Conservation (phyloP, 2,888 invertebrate species). For the Brenthis hecate region DNA sequence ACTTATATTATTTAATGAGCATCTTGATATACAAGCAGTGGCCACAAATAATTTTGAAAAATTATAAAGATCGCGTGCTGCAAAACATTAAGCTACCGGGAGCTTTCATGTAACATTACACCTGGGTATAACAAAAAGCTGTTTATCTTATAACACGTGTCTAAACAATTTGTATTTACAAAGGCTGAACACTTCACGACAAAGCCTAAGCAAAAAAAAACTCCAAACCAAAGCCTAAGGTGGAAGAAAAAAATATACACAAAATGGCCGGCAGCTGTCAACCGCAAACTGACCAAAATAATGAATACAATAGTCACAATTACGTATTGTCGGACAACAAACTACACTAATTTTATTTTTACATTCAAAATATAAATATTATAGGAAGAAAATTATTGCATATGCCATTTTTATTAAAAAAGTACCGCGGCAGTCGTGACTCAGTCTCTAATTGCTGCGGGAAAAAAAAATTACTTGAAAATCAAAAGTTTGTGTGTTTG, state of each 20-base stretch:
- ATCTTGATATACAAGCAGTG: neutral
- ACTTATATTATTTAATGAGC: neutral
- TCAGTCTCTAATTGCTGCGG: neutral
- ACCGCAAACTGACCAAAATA: constrained; percentile 61
- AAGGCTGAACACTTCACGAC: constrained; percentile 48
- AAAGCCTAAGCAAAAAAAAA: constrained; percentile 19
- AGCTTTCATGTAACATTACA: constrained; percentile 41
- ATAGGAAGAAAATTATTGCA: neutral
- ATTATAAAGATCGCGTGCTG: constrained; percentile 27
- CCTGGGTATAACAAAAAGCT: constrained; percentile 45
- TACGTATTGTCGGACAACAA: constrained; percentile 26
- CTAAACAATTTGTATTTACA: constrained; percentile 47
- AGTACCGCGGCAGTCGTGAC: too few species aligned
- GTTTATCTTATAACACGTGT: constrained; percentile 55
- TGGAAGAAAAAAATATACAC: constrained; percentile 4
- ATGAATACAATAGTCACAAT: constrained; percentile 43
- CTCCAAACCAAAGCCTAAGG: constrained; percentile 6
- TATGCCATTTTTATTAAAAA: neutral
- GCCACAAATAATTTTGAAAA: constrained; percentile 26
- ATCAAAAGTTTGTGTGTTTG: neutral
- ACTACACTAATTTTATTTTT: constrained; percentile 18
- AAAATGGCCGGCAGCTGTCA: constrained; percentile 55
- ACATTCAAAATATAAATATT: constrained; percentile 6
- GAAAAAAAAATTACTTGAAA: neutral
- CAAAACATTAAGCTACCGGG: constrained; percentile 26